These are phyloP conservation scores for Horisme vitalbata DNA, from an alignment of 2,888 invertebrate species.

Conservation along the genomic window DNA sequence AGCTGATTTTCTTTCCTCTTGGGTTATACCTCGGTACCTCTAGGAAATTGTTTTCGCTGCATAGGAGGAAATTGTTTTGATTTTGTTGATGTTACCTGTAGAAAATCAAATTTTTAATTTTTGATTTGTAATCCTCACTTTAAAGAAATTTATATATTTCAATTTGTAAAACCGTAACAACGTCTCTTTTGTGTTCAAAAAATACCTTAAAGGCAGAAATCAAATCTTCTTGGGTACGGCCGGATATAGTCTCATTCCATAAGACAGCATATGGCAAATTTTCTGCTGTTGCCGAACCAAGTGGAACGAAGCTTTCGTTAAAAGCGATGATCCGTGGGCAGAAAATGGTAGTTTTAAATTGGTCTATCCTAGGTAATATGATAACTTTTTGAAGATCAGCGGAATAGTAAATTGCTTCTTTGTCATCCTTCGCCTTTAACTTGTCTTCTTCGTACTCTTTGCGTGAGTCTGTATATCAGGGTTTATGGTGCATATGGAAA, in stretches of 20 bases:
- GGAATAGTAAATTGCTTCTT: conserved; percentile 11
- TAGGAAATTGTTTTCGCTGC: too few relatives aligned
- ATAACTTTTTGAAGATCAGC: conserved; percentile 15
- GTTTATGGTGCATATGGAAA: conserved; percentile 13
- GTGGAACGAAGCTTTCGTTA: conserved; percentile 5
- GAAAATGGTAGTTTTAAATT: conserved; percentile 13
- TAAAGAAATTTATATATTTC: too few relatives aligned
- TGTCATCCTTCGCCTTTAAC: conserved; percentile 6
- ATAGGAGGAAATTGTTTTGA: conserved; percentile 1
- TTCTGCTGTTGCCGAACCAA: background rate
- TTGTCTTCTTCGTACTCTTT: conserved; percentile 17
- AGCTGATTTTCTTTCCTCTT: background rate
- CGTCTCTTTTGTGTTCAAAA: too few relatives aligned
- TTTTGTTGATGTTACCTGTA: background rate
- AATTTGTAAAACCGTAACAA: too few relatives aligned
- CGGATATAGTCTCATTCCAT: conserved; percentile 1
- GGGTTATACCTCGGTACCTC: too few relatives aligned
- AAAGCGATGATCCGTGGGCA: conserved; percentile 3
- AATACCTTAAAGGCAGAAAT: background rate
- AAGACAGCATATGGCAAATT: conserved; percentile 4
- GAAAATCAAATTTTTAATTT: too few relatives aligned
- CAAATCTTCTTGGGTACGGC: conserved; percentile 2
- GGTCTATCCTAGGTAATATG: conserved; percentile 13
- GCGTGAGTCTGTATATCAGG: conserved; percentile 9
- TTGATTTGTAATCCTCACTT: too few relatives aligned